Evolutionary conservation across 30 jellyfish, hydroid and myxozoan genomes (phyloP).

Genomic region (Cassiopea andromeda): DNA sequence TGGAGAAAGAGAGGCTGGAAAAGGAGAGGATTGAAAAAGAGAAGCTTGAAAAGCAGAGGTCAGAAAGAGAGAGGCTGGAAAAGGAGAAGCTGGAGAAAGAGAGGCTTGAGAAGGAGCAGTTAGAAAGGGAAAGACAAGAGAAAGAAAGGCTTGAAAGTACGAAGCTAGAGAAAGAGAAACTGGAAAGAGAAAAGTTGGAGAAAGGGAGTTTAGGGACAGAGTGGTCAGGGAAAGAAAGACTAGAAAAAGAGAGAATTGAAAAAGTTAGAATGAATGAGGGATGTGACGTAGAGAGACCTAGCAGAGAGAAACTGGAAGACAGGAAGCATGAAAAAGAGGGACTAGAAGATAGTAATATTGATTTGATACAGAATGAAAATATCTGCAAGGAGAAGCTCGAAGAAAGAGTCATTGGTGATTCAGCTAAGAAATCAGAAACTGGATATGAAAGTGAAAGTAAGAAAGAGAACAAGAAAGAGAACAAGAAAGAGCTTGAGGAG

Average conservation of each 20-base stretch:
- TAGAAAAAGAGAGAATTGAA: conserved; percentile 5
- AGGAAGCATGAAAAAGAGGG: background rate
- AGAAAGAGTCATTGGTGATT: no score
- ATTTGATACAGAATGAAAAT: background rate
- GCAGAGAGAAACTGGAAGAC: background rate
- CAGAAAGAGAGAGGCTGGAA: conserved; percentile 33
- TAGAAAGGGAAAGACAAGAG: conserved; percentile 23
- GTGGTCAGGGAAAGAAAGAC: conserved; percentile 20
- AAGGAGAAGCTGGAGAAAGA: conserved; percentile 30
- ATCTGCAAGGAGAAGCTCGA: background rate
- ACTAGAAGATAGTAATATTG: background rate
- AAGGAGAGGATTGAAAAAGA: conserved; percentile 21
- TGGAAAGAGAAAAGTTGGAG: conserved; percentile 7
- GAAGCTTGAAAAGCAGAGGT: conserved; percentile 13
- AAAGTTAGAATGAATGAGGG: background rate
- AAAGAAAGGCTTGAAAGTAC: conserved; percentile 29
- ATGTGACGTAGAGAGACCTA: background rate
- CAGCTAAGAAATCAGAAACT: background rate
- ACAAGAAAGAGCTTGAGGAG: conserved; percentile 5
- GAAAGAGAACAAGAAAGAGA: background rate
- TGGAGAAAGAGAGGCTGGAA: conserved; percentile 22
- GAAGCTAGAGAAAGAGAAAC: conserved; percentile 30
- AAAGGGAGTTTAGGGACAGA: conserved; percentile 4
- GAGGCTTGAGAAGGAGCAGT: conserved; percentile 42
- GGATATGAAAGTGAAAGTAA: background rate